phyloP scores from a whole-genome alignment of 2,888 invertebrate genomes.

The Mallateleia sp. region DNA sequence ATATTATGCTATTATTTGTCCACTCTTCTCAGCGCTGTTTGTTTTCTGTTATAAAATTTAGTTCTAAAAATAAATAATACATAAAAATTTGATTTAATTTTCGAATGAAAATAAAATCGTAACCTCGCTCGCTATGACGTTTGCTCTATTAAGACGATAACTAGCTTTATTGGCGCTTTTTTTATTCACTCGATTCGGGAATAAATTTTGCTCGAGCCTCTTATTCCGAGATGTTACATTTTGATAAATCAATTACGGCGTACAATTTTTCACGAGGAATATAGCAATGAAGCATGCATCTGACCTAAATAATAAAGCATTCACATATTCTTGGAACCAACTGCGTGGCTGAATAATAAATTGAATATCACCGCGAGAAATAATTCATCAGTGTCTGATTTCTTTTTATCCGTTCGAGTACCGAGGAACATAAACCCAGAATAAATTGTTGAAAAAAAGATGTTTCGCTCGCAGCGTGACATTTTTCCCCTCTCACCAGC shows the following conservation, averaged over 20 bases:
- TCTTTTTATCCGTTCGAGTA: slow-evolving; percentile 45
- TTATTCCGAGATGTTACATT: slow-evolving; percentile 68
- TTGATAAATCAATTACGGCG: slow-evolving; percentile 75
- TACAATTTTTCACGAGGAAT: slow-evolving; percentile 64
- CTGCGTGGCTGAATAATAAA: slow-evolving; percentile 65
- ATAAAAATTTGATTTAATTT: too few relatives aligned
- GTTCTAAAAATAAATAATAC: too few relatives aligned
- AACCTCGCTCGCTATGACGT: slow-evolving; percentile 17
- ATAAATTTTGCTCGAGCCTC: slow-evolving; percentile 55
- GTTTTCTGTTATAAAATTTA: too few relatives aligned
- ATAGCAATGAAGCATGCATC: slow-evolving; percentile 69
- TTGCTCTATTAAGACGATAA: slow-evolving; percentile 40
- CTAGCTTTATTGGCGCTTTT: slow-evolving; percentile 42
- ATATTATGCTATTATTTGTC: too few relatives aligned
- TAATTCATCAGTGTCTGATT: slow-evolving; percentile 72
- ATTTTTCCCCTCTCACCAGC: background rate
- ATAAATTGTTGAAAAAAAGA: slow-evolving; percentile 47
- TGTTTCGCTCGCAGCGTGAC: slow-evolving; percentile 16
- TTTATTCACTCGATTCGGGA: slow-evolving; percentile 51
- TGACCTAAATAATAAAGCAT: slow-evolving; percentile 76
- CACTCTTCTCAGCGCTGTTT: too few relatives aligned
- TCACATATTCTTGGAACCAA: slow-evolving; percentile 69
- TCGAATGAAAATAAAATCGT: too few relatives aligned
- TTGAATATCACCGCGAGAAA: slow-evolving; percentile 74
- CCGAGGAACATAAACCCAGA: slow-evolving; percentile 10